phyloP scores from a whole-genome alignment of 2,888 invertebrate genomes.

The Scotopteryx bipunctaria region DNA sequence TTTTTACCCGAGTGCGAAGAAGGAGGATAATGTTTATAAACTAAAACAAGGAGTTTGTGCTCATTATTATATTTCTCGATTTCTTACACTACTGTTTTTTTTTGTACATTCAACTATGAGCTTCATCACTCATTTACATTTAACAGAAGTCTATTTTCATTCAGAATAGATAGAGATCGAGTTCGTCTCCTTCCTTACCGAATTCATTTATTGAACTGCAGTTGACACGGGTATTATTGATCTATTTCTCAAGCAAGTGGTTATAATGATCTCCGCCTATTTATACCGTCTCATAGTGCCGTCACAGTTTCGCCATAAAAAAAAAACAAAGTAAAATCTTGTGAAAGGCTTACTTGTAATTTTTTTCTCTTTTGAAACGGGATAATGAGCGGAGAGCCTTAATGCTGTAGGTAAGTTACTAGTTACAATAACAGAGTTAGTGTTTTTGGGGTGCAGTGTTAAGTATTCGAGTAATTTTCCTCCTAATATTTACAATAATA shows the following conservation, averaged over 20 bases:
- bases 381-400: too few relatives aligned
- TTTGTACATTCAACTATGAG: constrained; percentile 45
- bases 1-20: too few relatives aligned
- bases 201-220: background rate
- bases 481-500: constrained; percentile 33
- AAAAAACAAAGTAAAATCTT: too few relatives aligned
- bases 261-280: too few relatives aligned
- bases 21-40: background rate
- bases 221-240: too few relatives aligned
- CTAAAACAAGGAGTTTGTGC: constrained; percentile 31
- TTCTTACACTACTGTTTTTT: constrained; percentile 38
- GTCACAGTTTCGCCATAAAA: too few relatives aligned
- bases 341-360: too few relatives aligned
- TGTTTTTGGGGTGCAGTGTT: background rate
- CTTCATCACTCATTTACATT: constrained; percentile 14
- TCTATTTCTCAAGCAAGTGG: too few relatives aligned
- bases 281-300: too few relatives aligned
- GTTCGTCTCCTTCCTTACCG: background rate
- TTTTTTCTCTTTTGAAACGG: too few relatives aligned
- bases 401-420: background rate
- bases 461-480: constrained; percentile 6
- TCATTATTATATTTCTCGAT: constrained; percentile 39
- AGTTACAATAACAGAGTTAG: background rate
- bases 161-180: constrained; percentile 1
- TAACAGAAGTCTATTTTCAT: background rate